Evolutionary conservation across 2,113 vertebrate genomes (phyloP), one percentile per base, ranked within the genome.

Genomic region (Chionodraco myersi): DNA sequence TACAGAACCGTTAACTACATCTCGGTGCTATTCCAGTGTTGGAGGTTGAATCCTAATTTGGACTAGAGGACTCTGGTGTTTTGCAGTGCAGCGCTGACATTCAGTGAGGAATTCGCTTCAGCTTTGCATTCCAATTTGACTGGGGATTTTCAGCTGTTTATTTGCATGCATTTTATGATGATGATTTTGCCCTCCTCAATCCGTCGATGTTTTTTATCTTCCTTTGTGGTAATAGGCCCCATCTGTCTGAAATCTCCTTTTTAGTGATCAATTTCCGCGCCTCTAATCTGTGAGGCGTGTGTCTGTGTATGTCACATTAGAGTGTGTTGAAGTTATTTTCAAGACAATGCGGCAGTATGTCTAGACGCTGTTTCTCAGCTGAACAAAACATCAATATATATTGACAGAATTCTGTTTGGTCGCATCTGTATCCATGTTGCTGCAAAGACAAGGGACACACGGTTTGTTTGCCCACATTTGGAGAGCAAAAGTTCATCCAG

Each of bases 381-480:
- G 82, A 88, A 82, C 84, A 82, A 77, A 73, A 69, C 70, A 91
- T 92, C 92, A 4, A 91, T 93, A 86, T 13, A 10, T 91, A 94
- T 93, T 82, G 91, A 93, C 87, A 76, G 67, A 34, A 1, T 62
- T 77, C 34, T 10, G 16, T 71, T 61, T 64, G 11, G 26, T 71
- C 5, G 6, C 58, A 36, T 77, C 57, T 77, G 64, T 41, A 23
- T 74, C 72, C 5, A 15, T 80, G 0, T 30, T 47, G 30, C 70
- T 34, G 62, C 67, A 76, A 88, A 73, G 79, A 72, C 54, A 1
- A 60, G 64, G 10, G 72, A 66, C 65, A 63, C 18, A 2, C 10
- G 3, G 5, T 6, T 66, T 77, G 53, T 67, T 75, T 79, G 56
- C 69, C 3, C 34, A 51, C 45, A 56, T 64, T 44, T 23, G 5